These are phyloP conservation scores for Parauchenoglanis punctatus DNA, from an alignment of 2,797 vertebrate species.

Conservation along the genomic window DNA sequence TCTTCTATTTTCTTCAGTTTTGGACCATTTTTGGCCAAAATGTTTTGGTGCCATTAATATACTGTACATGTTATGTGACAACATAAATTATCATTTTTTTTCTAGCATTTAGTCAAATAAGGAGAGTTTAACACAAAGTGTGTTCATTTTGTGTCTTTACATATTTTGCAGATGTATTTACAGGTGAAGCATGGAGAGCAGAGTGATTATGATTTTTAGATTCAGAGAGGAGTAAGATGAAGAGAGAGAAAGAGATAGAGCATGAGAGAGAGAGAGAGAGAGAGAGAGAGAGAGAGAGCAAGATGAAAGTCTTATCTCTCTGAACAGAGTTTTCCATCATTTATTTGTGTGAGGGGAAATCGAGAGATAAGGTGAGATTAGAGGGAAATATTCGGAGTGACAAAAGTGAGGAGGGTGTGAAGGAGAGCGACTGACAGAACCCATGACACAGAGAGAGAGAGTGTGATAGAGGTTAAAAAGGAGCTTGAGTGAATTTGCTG, in stretches of 20 bases:
- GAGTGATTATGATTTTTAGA: neutral
- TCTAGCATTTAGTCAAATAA: neutral
- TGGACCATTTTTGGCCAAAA: neutral
- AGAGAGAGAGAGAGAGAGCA: conserved; percentile 39
- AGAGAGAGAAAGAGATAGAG: conserved; percentile 14
- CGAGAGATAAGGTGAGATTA: conserved; percentile 47
- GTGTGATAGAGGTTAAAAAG: conserved; percentile 19
- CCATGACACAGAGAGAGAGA: conserved; percentile 12
- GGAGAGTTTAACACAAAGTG: neutral
- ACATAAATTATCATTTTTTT: neutral
- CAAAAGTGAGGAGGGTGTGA: conserved; percentile 27
- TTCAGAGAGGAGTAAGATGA: conserved; percentile 10
- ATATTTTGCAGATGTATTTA: conserved; percentile 53
- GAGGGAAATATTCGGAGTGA: conserved; percentile 48
- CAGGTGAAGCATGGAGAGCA: conserved; percentile 39
- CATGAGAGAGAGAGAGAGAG: conserved; percentile 26
- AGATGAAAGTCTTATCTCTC: conserved; percentile 73
- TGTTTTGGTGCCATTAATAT: neutral
- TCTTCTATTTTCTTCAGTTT: neutral
- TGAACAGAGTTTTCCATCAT: conserved; percentile 62
- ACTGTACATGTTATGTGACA: neutral
- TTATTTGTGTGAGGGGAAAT: conserved; percentile 52
- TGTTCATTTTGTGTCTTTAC: neutral
- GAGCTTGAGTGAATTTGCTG: conserved; percentile 33
- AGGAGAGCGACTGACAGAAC: conserved; percentile 8